Base-by-base conservation (phyloP, 2,113 vertebrate genomes). In the Pluvianellus socialis region DNA sequence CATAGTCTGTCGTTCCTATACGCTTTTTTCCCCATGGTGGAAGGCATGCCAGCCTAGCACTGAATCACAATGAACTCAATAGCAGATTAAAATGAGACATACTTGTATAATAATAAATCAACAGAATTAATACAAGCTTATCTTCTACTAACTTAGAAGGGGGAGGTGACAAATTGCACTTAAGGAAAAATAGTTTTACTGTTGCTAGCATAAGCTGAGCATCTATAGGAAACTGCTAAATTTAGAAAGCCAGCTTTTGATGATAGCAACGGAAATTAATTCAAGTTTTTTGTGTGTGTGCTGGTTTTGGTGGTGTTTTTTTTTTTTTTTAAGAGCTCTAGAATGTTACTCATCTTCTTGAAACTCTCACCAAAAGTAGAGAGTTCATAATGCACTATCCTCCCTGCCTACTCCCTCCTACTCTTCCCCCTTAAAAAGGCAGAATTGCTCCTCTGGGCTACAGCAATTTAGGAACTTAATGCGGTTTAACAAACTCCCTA, bases 401-500 rank as follows among this genome's bases (percentile, higher is more conserved):
- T 88, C 75, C 90, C 90, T 86, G 63, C 79, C 84, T 59, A 40
- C 93, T 92, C 86, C 89, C 88, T 95, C 86, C 84, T 79, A 55
- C 95, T 96, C 88, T 80, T 65, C 71, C 94, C 92, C 92, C 94
- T 88, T 49, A 71, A 95, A 92, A 79, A 94, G 70, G 79, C 91
- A 92, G 68, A 86, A 83, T 76, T 83, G 88, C 85, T 97, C 96
- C 96, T 95, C 67, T 76, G 80, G 90, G 88, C 88, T 68, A 27
- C 88, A 92, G 96, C 77, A 86, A 91, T 88, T 95, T 67, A 91
- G 97, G 93, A 93, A 96, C 88, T 95, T 96, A 74, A 88, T 58
- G 72, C 74, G 94, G 89, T 93, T 96, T 93, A 97, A 97, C 92
- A 75, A 95, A 96, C 92, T 94, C 97, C 79, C 94, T 95, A 94